Base-by-base conservation (phyloP, 2,797 vertebrate genomes). In the Darevskia mixta region DNA sequence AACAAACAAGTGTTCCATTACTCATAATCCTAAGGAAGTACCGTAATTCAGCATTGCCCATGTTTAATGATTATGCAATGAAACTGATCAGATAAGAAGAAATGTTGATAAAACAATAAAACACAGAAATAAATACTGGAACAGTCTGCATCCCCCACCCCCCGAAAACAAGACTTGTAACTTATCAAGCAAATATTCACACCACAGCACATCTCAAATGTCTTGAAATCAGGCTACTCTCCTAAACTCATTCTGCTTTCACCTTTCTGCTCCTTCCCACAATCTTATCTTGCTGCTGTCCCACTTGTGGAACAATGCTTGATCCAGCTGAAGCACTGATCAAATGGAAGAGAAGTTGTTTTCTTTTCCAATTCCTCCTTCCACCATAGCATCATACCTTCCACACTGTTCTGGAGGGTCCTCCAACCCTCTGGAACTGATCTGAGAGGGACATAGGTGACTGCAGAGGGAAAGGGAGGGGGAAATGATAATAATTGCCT, bases 11-110 rank as follows among this genome's bases (percentile, higher is more conserved):
- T 79, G 82, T 93, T 89, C 85, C 2, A 32, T 87, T 82, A 64
- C 66, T 41, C 38, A 91, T 32, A 90, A 88, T 0, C 0, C 0
- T 45, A 43, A 73, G 43, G 49, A 82, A 15, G 55, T 0, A n/a
- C n/a, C n/a, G n/a, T n/a, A 49, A 0, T 0, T 0, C 75, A 2
- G 10, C 0, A n/a, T 67, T 81, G 0, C 0, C 20, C 0, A 73
- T 84, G 80, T 82, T 85, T 45, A 7, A 79, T 4, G 87, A 2
- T 3, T 81, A 23, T 0, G 0, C 9, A 38, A 1, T 49, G 83
- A 20, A 89, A 89, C 0, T 8, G 0, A 90, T 72, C 43, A 38
- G 10, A 9, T 27, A 38, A 8, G 64, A 8, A 17, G 32, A 35
- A 73, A 73, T 64, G 61, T 64, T 64, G 17, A 64, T 2, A 64